Base-by-base conservation (phyloP, 23 tunicate species). In the Halocynthia roretzi region DNA sequence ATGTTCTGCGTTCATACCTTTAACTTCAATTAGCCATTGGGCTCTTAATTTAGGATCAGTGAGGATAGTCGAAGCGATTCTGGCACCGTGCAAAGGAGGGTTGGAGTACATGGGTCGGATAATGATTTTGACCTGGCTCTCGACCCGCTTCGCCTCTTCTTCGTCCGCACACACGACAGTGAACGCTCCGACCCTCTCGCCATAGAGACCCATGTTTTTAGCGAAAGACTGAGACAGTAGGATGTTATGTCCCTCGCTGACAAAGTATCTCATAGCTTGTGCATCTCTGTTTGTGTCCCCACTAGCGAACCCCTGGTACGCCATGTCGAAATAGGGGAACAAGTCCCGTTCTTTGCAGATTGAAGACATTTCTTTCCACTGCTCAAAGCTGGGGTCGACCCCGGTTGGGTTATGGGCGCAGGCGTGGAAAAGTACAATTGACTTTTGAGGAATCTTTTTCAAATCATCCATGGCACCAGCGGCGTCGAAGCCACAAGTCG, bases 371-470 rank as follows among this genome's bases (percentile, higher is more conserved):
- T 93, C 93, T 70, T 87, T 83, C 98, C 98, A 93, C 11, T 93
- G 77, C 23, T 93, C 98, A 15, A 90, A 85, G 61, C 80, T 91
- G 7, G 98, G 98, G 67, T 93, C 98, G 12, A 93, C 98, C 62
- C 98, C 98, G 10, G 98, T 93, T 48, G 98, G 98, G 53, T 93
- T 93, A 61, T 93, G 98, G n/a, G 98, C 98, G 68, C 98, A 93
- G 20, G 98, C 98, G 75, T 93, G 98, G 63, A 93, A 93, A 17
- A 93, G 68, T 5, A 93, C 94, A 56, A 93, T 76, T 6, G 93
- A 87, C 9, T 77, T 58, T 66, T 87, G 86, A 0, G 98, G 93
- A 62, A 87, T 80, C 67, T 87, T 87, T 83, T 69, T 86, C 31
- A 93, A 51, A 66, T 93, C 98, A 48, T 93, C 98, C 60, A 87